phyloP scores from a whole-genome alignment of 2,113 vertebrate genomes.

The Lonchura striata region DNA sequence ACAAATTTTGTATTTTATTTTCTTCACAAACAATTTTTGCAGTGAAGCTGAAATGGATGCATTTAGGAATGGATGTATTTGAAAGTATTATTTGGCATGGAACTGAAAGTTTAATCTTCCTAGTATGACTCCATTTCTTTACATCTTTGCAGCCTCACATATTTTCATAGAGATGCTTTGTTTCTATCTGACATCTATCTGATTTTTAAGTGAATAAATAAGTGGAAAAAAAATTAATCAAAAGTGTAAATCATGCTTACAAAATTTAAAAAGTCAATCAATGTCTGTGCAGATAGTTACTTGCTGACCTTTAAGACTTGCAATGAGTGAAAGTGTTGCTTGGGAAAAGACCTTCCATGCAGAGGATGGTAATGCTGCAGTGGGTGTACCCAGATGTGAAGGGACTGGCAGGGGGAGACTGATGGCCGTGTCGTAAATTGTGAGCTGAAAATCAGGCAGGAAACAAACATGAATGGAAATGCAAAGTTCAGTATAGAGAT shows the following conservation, averaged over 20 bases:
- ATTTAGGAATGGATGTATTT: not conserved
- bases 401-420: constrained; percentile 76
- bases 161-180: not conserved
- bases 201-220: not conserved
- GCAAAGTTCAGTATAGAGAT: not conserved
- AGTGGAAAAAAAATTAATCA: not conserved
- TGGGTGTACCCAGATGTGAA: not conserved
- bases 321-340: not conserved
- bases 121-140: not conserved
- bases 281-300: not conserved
- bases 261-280: not conserved
- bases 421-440: constrained; percentile 60
- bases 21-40: not conserved
- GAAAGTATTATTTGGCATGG: not conserved
- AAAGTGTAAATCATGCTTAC: not conserved
- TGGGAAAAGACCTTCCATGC: constrained; percentile 22
- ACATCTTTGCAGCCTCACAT: not conserved
- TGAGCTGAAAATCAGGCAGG: constrained; percentile 69
- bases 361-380: not conserved
- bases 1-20: not conserved
- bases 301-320: constrained; percentile 65
- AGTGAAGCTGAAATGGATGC: not conserved
- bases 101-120: not conserved
- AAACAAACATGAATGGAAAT: not conserved
- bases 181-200: not conserved